Evolutionary conservation across 2,797 vertebrate genomes (phyloP), one percentile per base, ranked within the genome.

Genomic region (Staurois parvus): DNA sequence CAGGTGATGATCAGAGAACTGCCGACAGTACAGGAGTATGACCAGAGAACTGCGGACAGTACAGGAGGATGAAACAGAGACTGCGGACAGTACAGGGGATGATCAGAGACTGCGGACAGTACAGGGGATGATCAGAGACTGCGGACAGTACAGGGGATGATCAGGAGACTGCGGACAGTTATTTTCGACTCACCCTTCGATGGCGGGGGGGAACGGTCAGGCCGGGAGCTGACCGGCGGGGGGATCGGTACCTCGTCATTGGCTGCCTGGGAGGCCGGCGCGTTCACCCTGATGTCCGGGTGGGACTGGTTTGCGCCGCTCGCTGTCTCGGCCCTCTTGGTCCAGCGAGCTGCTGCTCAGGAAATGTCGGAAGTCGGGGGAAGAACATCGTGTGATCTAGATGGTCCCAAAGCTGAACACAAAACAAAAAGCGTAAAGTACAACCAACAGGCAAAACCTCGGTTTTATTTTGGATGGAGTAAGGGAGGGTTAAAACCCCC

Each of bases 151-250:
- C n/a, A n/a, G n/a, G n/a, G n/a, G n/a, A n/a, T n/a, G n/a, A n/a
- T n/a, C n/a, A n/a, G n/a, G n/a, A n/a, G n/a, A n/a, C n/a, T n/a
- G n/a, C n/a, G n/a, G n/a, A n/a, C n/a, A n/a, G n/a, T n/a, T n/a
- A n/a, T n/a, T n/a, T n/a, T n/a, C n/a, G n/a, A 69, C 93, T 92
- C 30, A 98, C 98, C 97, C 97, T 90, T 99, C 97, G 2, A 99
- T 97, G 29, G 98, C 97, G 0, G 98, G 98, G 98, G 98, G 0
- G 98, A 98, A 74, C 97, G 94, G 84, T 98, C 97, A 0, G 97
- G 97, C 73, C 97, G 94, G n/a, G 94, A 95, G 90, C 95, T 97
- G 89, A 96, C 97, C 68, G 96, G 95, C n/a, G n/a, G n/a, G n/a
- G n/a, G 79, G 97, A 94, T 10, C 98, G 90, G 88, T 96, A 97